phyloP scores from a whole-genome alignment of 2,888 invertebrate genomes.

The Tigriopus californicus region DNA sequence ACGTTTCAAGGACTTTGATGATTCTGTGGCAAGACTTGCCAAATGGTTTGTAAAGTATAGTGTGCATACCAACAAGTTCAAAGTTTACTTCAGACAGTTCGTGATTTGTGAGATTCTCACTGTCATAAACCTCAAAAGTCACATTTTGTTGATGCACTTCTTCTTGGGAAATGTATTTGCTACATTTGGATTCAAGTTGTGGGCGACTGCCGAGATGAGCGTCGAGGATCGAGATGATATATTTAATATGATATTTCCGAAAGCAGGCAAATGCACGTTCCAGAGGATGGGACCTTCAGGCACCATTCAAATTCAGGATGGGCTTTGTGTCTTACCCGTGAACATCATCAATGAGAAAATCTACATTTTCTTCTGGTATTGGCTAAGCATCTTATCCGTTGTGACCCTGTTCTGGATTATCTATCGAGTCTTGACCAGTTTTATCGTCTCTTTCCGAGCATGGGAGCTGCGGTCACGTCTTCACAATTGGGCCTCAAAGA shows the following conservation, averaged over 20 bases:
- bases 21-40: conserved; percentile 56
- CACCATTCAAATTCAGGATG: background rate
- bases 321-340: background rate
- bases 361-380: background rate
- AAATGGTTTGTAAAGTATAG: conserved; percentile 47
- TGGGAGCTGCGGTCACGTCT: background rate
- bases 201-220: conserved; percentile 50
- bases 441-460: background rate
- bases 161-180: conserved; percentile 56
- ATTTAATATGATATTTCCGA: conserved; percentile 57
- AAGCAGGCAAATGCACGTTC: conserved; percentile 25
- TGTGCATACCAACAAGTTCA: conserved; percentile 21
- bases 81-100: background rate
- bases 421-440: background rate
- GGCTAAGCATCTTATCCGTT: background rate
- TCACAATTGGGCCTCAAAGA: background rate
- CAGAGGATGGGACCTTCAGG: background rate
- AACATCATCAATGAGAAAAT: conserved; percentile 6
- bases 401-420: background rate
- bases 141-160: conserved; percentile 1
- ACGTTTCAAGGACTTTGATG: conserved; percentile 29
- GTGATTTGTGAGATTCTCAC: background rate
- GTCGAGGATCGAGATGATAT: conserved; percentile 41
- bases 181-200: conserved; percentile 43
- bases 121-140: background rate